Evolutionary conservation across 2,888 invertebrate genomes (phyloP).

Genomic region (Copidosoma aretas): DNA sequence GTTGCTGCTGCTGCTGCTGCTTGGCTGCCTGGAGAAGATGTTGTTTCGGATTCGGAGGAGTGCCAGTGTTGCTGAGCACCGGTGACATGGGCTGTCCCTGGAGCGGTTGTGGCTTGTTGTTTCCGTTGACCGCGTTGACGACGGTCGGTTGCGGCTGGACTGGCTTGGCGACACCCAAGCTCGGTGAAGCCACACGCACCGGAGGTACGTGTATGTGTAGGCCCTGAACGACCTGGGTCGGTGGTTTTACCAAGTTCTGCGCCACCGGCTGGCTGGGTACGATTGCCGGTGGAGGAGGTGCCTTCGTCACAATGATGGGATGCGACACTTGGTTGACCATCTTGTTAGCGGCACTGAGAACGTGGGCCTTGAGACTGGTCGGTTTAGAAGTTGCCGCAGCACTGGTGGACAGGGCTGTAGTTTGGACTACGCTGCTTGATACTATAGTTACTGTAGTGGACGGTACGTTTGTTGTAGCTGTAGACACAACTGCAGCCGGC

Average conservation of each 20-base stretch:
- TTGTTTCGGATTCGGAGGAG: slow-evolving; percentile 61
- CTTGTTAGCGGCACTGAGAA: slow-evolving; percentile 63
- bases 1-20: slow-evolving; percentile 57
- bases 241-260: slow-evolving; percentile 56
- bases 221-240: slow-evolving; percentile 48
- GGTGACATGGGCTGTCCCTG: slow-evolving; percentile 59
- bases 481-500: slow-evolving; percentile 13
- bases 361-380: slow-evolving; percentile 71
- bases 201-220: slow-evolving; percentile 56
- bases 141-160: slow-evolving; percentile 42
- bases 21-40: slow-evolving; percentile 63
- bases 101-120: slow-evolving; percentile 29
- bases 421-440: slow-evolving; percentile 7
- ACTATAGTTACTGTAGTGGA: slow-evolving; percentile 35
- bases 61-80: slow-evolving; percentile 53
- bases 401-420: slow-evolving; percentile 19
- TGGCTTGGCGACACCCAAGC: slow-evolving; percentile 52
- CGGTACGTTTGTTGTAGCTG: slow-evolving; percentile 27
- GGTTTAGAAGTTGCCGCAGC: slow-evolving; percentile 55
- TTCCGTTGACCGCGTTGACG: slow-evolving; percentile 47
- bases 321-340: slow-evolving; percentile 48
- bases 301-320: slow-evolving; percentile 53
- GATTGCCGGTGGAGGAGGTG: slow-evolving; percentile 51
- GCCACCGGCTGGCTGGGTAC: slow-evolving; percentile 49
- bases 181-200: slow-evolving; percentile 54